A percentile compares a stretch with the other conserved stretches of the same genome.
Evolutionary conservation across 2,888 invertebrate genomes (phyloP).

Genomic region (Caenorhabditis panamensis): DNA sequence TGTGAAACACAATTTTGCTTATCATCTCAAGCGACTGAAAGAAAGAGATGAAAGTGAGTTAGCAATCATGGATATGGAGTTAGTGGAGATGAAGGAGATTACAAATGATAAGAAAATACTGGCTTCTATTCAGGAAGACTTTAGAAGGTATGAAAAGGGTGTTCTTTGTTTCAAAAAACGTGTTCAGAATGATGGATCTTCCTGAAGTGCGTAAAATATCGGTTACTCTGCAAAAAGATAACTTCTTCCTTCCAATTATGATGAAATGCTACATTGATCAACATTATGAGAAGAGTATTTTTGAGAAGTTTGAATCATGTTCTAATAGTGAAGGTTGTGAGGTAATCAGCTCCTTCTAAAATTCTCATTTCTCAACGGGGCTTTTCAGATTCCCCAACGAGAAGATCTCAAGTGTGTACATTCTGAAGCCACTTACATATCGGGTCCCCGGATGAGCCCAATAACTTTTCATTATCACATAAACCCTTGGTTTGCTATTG

Average conservation of each 20-base stretch:
- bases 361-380: not conserved
- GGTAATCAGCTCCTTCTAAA: not conserved
- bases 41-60: not conserved
- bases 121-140: conserved; percentile 13
- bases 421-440: conserved; percentile 41
- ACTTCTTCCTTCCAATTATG: conserved; percentile 24
- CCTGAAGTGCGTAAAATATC: not conserved
- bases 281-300: conserved; percentile 1
- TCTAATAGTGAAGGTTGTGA: conserved; percentile 1
- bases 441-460: conserved; percentile 35
- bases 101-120: not conserved
- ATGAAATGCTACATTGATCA: conserved; percentile 21
- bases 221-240: not conserved
- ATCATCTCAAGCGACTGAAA: not conserved
- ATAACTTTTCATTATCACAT: conserved; percentile 37
- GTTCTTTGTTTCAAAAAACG: not conserved
- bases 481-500: not conserved
- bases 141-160: not conserved
- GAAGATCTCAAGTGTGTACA: conserved; percentile 39
- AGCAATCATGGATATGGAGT: not conserved
- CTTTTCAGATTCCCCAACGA: conserved; percentile 15
- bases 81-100: conserved; percentile 1
- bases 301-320: not conserved
- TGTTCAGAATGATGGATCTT: conserved; percentile 4
- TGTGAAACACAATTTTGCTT: not conserved